Conservation (phyloP, 2,888 invertebrate genomes). For the Netelia virgata region DNA sequence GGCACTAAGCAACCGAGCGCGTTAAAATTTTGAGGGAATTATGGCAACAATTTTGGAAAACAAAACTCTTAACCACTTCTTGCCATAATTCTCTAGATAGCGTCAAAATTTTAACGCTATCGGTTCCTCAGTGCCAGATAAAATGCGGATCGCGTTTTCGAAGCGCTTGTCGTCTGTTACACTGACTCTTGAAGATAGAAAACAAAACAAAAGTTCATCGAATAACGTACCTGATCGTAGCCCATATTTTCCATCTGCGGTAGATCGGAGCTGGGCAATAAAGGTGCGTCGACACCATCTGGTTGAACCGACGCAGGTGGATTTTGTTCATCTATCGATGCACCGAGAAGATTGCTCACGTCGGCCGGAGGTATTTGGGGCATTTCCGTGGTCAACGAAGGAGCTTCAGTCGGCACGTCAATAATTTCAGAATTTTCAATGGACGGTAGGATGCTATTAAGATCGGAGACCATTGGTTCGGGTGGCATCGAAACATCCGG, state of each 20-base stretch:
- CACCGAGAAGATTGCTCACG: slow-evolving; percentile 77
- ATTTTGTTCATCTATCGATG: slow-evolving; percentile 74
- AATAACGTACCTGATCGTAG: slow-evolving; percentile 85
- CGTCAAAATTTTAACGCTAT: too few species aligned
- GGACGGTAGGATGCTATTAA: slow-evolving; percentile 79
- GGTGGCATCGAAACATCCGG: slow-evolving; percentile 78
- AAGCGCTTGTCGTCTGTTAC: too few species aligned
- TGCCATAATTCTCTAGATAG: too few species aligned
- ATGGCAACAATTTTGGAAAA: too few species aligned
- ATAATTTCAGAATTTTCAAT: slow-evolving; percentile 77
- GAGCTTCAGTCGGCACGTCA: slow-evolving; percentile 81
- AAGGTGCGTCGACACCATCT: slow-evolving; percentile 84
- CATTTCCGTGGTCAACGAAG: slow-evolving; percentile 81
- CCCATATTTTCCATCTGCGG: slow-evolving; percentile 88
- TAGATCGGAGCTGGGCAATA: slow-evolving; percentile 74
- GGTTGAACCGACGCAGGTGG: slow-evolving; percentile 86
- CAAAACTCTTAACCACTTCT: too few species aligned
- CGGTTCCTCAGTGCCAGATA: too few species aligned
- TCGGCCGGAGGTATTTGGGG: slow-evolving; percentile 81
- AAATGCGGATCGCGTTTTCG: too few species aligned
- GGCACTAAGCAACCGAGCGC: too few species aligned
- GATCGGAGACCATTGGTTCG: slow-evolving; percentile 79
- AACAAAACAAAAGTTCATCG: slow-evolving; percentile 13
- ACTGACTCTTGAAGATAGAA: neutral
- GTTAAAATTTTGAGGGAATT: too few species aligned